Base-by-base conservation (phyloP, 1,140 invertebrate species). In the Brachionus plicatilis region DNA sequence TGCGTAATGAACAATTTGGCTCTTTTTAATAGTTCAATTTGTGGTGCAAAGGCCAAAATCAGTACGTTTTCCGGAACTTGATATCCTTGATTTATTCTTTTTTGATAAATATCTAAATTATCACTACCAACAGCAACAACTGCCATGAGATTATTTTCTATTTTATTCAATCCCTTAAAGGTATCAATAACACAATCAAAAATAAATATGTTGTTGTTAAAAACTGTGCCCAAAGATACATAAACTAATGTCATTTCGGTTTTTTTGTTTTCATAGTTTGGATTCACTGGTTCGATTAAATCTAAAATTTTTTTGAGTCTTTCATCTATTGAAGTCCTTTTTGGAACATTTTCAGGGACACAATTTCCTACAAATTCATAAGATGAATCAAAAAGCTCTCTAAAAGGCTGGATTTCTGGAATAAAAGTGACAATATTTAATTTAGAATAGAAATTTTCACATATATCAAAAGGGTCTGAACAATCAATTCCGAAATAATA, bases 1-100 rank as follows among this genome's bases (percentile, higher is more conserved):
- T 95, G 94, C 0, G 93, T 94, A 1, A 95, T 92, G 86, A 95
- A 95, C 0, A 93, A 93, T 24, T 17, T 45, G 3, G 79, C 79
- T 65, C 79, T n/a, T 29, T 82, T 43, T 41, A 82, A 68, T 60
- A 82, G 1, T 33, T 82, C 79, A 12, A 82, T 82, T 92, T 92
- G 89, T 41, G 79, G 79, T n/a, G 9, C 79, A 27, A 27, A 82
- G 1, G 5, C 20, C 8, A 82, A 11, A 8, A 82, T 11, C 11
- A 60, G 14, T 29, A 65, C 33, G 17, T 75, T 70, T 47, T 72
- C 50, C 7, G 66, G 85, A 14, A 78, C 9, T 41, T 60, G 14
- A 45, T 20, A 60, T 8, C 17, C 37, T 82, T 60, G 29, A 6
- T n/a, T 60, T 11, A 60, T 82, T 68, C 79, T 17, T 76, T 47